Conservation (phyloP, 2,888 invertebrate species). For the Lumbricus terrestris region DNA sequence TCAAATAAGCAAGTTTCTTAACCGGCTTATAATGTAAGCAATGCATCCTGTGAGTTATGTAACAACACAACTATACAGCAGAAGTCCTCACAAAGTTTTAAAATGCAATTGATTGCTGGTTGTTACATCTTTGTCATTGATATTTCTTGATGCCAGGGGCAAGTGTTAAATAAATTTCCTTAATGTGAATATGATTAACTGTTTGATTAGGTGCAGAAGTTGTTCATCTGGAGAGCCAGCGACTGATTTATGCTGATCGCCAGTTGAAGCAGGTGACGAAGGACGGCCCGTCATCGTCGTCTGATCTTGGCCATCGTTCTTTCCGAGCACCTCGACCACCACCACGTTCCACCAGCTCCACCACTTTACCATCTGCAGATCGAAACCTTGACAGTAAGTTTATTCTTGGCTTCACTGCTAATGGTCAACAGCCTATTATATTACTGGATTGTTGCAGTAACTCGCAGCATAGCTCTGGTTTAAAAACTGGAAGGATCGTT, state of each 20-base stretch:
- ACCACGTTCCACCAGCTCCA: not conserved
- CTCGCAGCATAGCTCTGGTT: not conserved
- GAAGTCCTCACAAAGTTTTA: no score
- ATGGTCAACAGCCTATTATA: not conserved
- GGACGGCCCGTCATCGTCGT: not conserved
- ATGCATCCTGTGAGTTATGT: not conserved
- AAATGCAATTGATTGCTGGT: no score
- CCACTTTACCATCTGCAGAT: not conserved
- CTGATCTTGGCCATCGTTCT: not conserved
- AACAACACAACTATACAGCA: not conserved
- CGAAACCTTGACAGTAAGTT: not conserved
- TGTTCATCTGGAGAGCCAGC: not conserved
- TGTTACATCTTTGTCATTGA: not conserved
- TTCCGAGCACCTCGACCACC: not conserved
- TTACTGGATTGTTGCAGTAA: not conserved
- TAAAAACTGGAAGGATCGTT: not conserved
- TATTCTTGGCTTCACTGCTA: not conserved
- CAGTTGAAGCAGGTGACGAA: not conserved
- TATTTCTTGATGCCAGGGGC: not conserved
- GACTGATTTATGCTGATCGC: not conserved
- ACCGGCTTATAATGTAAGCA: not conserved
- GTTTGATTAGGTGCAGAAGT: conserved; percentile 3
- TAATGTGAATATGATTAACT: not conserved
- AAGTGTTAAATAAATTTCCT: not conserved
- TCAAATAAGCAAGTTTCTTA: not conserved